Evolutionary conservation across 2,797 vertebrate species (phyloP), one percentile per base, ranked within the genome.

Genomic region (Myoxocephalus aenaeus): DNA sequence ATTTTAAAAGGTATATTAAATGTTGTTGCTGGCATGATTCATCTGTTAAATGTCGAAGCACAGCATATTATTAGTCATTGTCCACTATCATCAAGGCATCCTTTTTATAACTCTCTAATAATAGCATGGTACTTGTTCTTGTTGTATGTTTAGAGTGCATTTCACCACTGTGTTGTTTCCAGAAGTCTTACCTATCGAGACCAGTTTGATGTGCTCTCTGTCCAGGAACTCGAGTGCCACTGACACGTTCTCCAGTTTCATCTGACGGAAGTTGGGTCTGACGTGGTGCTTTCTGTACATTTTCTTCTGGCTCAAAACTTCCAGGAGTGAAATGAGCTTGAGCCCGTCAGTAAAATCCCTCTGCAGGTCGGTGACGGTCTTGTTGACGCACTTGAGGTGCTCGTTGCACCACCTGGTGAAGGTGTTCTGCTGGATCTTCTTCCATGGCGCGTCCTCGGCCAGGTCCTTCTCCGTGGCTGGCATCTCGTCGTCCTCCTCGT

Each of bases 361-460:
- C 95, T 99, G 98, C 78, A 99, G 96, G 93, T 99, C 96, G 25
- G 84, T 94, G 84, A 99, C 83, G 73, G 89, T 94, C 94, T 98
- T 98, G 91, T 97, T 96, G 83, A 98, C 94, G 53, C 97, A 97
- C 92, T 98, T 98, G 66, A 99, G 96, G 91, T 99, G 97, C 90
- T 99, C 98, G 74, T 98, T 99, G 94, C 96, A 98, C 98, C 98
- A 99, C 79, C 98, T 95, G 18, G 98, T 98, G 94, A 99, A 99
- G 14, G 98, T 99, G 96, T 99, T 99, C 94, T 99, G 97, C 90
- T 99, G 98, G 94, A 99, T 99, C 94, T 98, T 98, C 94, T 99
- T 99, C 97, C 98, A 99, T 0, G 98, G 97, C 46, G 98, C 98
- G 87, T 99, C 97, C 92, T 99, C 97, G 0, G 97, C 97, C 73